phyloP scores from a whole-genome alignment of 2,113 vertebrate genomes.

The Petrocephalus microphthalmus region DNA sequence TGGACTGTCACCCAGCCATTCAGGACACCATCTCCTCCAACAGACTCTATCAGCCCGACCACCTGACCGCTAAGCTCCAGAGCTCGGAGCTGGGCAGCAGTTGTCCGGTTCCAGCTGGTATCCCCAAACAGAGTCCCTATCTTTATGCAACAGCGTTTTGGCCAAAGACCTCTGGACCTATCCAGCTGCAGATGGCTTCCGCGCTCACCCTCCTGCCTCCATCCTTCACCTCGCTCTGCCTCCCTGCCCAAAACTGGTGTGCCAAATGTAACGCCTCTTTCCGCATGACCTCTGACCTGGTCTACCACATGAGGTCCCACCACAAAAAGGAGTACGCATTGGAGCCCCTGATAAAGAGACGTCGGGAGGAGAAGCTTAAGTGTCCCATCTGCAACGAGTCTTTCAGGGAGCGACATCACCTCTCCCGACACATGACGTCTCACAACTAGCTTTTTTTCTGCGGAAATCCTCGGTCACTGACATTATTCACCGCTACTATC shows the following conservation, averaged over 20 bases:
- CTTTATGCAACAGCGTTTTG: constrained; percentile 87
- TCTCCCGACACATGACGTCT: constrained; percentile 97
- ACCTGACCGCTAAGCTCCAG: constrained; percentile 79
- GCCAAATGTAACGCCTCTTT: constrained; percentile 98
- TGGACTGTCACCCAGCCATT: constrained; percentile 70
- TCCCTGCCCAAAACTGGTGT: constrained; percentile 97
- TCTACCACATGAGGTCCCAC: constrained; percentile 97
- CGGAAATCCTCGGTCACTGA: neutral
- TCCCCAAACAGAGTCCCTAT: constrained; percentile 86
- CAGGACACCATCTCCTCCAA: constrained; percentile 69
- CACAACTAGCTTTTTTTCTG: constrained; percentile 70
- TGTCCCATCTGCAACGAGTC: constrained; percentile 97
- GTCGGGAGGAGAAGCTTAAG: constrained; percentile 95
- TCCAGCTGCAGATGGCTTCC: constrained; percentile 88
- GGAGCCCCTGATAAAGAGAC: constrained; percentile 86
- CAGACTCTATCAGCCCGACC: constrained; percentile 78
- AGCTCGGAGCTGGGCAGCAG: constrained; percentile 65
- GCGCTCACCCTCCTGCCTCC: constrained; percentile 88
- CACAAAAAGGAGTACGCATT: constrained; percentile 94
- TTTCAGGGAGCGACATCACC: constrained; percentile 92
- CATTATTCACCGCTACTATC: constrained; percentile 1
- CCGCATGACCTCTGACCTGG: constrained; percentile 97
- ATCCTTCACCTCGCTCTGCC: constrained; percentile 90
- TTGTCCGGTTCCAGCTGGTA: constrained; percentile 61
- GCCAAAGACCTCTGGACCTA: constrained; percentile 81